A percentile compares a stretch with the other conserved stretches of the same genome.
Evolutionary conservation across 2,888 invertebrate species (phyloP).

Genomic region (Drosophila colorata): DNA sequence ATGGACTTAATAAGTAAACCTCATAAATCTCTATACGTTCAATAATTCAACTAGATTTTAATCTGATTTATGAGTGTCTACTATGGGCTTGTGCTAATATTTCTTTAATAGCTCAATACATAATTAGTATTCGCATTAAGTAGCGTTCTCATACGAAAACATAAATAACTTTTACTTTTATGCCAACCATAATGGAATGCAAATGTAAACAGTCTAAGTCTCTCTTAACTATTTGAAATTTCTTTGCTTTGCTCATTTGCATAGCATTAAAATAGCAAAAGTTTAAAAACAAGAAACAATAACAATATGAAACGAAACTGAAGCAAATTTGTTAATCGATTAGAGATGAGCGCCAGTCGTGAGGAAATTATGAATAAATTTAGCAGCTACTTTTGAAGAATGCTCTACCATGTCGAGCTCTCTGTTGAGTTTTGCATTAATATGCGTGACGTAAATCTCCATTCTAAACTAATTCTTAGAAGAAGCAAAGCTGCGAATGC

Average conservation of each 20-base stretch:
- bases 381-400: neutral
- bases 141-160: constrained; percentile 19
- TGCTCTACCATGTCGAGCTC: neutral
- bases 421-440: neutral
- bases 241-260: constrained; percentile 55
- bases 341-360: constrained; percentile 28
- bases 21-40: constrained; percentile 34
- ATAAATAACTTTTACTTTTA: constrained; percentile 78
- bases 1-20: constrained; percentile 21
- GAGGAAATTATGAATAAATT: constrained; percentile 11
- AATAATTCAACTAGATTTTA: constrained; percentile 11
- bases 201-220: constrained; percentile 38
- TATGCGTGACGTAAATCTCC: constrained; percentile 14
- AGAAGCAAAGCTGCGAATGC: constrained; percentile 1
- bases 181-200: constrained; percentile 54
- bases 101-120: constrained; percentile 14
- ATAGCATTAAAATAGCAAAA: constrained; percentile 43
- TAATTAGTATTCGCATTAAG: constrained; percentile 6
- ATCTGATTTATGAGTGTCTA: constrained; percentile 15
- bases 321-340: constrained; percentile 33
- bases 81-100: constrained; percentile 6
- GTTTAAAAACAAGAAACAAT: constrained; percentile 6
- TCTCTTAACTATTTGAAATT: constrained; percentile 62
- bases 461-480: neutral
- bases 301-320: constrained; percentile 26